Evolutionary conservation across 2,113 vertebrate species (phyloP), one percentile per base, ranked within the genome.

Genomic region (Epinephelus cyanopodus): DNA sequence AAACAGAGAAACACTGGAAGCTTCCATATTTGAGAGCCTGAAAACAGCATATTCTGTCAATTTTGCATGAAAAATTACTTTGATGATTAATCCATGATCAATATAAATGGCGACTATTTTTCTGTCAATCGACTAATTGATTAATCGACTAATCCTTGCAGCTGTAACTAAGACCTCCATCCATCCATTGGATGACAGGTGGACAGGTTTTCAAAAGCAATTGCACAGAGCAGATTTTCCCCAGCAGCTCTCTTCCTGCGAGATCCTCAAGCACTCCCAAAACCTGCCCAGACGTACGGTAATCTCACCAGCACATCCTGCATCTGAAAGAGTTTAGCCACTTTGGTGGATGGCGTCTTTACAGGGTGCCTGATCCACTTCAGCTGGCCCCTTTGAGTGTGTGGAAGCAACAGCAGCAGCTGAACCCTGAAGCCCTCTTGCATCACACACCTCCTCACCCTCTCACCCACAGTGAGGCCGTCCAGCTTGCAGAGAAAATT

Each of bases 371-470:
- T 29, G 18, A 42, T 72, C 67, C 45, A 54, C 67, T 69, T 50
- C 50, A 66, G 39, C 52, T 17, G 39, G 53, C n/a, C 21, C 11
- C 17, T 33, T 27, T 53, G 29, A 25, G 5, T 17, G 18, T 33
- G 13, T 9, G 27, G 19, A 19, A 53, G 25, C 74, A 60, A 63
- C 12, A 58, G 25, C 62, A 62, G 74, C 53, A 71, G 73, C 74
- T n/a, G 50, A 18, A 73, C 70, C 42, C 56, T 11, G 11, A 77
- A 45, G 67, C 65, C 77, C 62, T 21, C 50, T n/a, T n/a, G 10
- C 80, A 67, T 82, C 68, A 15, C 56, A n/a, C 37, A 56, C 54
- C 65, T 64, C 54, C 9, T 81, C 79, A 67, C 47, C 1, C 57
- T 69, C 45, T 81, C 66, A 62, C 14, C 73, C 53, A 60, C 61